A percentile compares a stretch with the other conserved stretches of the same genome.
phyloP scores from a whole-genome alignment of 2,888 invertebrate genomes.

The Syrista parreyssii region DNA sequence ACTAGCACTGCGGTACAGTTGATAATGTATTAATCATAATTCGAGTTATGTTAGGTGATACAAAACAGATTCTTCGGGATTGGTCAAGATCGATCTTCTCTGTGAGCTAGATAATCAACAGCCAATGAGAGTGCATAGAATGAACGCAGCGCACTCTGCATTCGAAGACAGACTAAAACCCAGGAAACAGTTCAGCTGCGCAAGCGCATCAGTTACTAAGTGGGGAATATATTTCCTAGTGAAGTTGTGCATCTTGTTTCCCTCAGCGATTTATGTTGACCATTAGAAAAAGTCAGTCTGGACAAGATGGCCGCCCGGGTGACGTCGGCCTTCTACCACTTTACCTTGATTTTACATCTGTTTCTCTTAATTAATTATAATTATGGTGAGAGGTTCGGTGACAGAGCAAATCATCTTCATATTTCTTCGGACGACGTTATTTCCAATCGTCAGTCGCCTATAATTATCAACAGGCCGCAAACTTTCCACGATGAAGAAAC shows the following conservation, averaged over 20 bases:
- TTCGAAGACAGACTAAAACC: background rate
- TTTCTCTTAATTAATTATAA: slow-evolving; percentile 47
- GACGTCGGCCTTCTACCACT: slow-evolving; percentile 52
- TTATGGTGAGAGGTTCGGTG: slow-evolving; percentile 48
- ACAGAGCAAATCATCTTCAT: slow-evolving; percentile 44
- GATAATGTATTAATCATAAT: background rate
- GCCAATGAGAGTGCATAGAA: background rate
- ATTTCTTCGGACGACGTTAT: slow-evolving; percentile 32
- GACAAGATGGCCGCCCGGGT: slow-evolving; percentile 63
- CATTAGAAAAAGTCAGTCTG: slow-evolving; percentile 50
- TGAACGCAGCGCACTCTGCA: background rate
- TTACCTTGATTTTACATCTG: slow-evolving; percentile 47
- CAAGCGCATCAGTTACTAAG: background rate
- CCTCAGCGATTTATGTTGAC: background rate
- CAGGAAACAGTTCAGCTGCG: background rate
- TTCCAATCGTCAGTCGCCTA: slow-evolving; percentile 25
- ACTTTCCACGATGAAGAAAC: slow-evolving; percentile 36
- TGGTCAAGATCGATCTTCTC: background rate
- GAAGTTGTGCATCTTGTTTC: slow-evolving; percentile 18
- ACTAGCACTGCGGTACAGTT: background rate
- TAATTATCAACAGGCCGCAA: slow-evolving; percentile 41
- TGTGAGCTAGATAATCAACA: background rate
- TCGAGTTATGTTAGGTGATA: background rate
- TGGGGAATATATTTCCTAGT: background rate
- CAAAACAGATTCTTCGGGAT: background rate